Percentiles rank a stretch among this genome's conserved stretches.
Evolutionary conservation across 2,888 invertebrate species (phyloP).

Genomic region (Nemotelus pantherinus): DNA sequence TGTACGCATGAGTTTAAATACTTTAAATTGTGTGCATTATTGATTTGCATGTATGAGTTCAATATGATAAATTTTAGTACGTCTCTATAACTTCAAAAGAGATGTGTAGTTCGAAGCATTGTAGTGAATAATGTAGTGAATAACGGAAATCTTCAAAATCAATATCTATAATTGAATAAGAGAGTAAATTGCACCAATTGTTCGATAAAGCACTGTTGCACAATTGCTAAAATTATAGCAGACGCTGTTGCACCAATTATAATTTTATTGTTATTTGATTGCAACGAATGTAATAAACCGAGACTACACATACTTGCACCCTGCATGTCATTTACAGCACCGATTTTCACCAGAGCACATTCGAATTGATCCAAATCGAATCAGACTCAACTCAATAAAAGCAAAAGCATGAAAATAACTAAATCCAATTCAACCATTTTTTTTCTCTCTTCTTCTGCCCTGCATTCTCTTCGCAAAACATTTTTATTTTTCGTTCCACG

Average conservation of each 20-base stretch:
- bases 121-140: no score
- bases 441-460: constrained; percentile 18
- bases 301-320: constrained; percentile 54
- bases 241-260: constrained; percentile 34
- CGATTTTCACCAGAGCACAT: constrained; percentile 35
- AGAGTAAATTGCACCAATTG: constrained; percentile 4
- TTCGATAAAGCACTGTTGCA: constrained; percentile 32
- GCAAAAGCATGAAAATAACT: constrained; percentile 8
- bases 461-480: not conserved
- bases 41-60: no score
- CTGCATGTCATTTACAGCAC: constrained; percentile 51
- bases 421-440: constrained; percentile 46
- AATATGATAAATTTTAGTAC: no score
- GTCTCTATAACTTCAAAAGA: no score
- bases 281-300: constrained; percentile 51
- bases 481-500: constrained; percentile 6
- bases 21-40: no score
- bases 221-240: constrained; percentile 9
- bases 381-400: constrained; percentile 22
- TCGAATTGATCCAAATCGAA: constrained; percentile 31
- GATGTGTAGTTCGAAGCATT: no score
- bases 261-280: constrained; percentile 33
- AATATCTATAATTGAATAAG: not conserved
- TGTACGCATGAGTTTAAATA: no score
- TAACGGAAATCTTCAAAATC: no score